These are phyloP conservation scores for Erythrolamprus reginae DNA, from an alignment of 2,113 vertebrate genomes.

Conservation along the genomic window DNA sequence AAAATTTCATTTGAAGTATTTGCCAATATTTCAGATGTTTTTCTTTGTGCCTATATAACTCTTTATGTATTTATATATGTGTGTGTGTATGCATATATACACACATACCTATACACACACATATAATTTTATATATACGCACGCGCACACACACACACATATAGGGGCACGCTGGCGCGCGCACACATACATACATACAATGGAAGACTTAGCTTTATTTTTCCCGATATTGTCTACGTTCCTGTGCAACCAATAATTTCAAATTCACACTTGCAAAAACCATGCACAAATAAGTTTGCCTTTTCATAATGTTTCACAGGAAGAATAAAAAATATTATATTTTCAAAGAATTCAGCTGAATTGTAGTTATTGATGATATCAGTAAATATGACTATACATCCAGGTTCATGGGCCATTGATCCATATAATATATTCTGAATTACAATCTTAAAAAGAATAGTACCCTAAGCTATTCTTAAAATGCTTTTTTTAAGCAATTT, in stretches of 20 bases:
- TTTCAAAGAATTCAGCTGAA: conserved; percentile 69
- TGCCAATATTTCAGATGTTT: conserved; percentile 52
- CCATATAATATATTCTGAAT: conserved; percentile 78
- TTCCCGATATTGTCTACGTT: conserved; percentile 60
- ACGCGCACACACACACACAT: conserved; percentile 54
- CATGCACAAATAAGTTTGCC: conserved; percentile 64
- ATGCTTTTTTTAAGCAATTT: conserved; percentile 75
- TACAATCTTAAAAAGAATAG: conserved; percentile 78
- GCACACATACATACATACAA: conserved; percentile 73
- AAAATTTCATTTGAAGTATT: conserved; percentile 68
- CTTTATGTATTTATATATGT: not conserved
- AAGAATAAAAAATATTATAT: conserved; percentile 73
- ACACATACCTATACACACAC: conserved; percentile 54
- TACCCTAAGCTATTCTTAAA: conserved; percentile 72
- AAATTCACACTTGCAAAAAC: conserved; percentile 66
- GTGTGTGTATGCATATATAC: conserved; percentile 34
- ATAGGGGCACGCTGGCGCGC: conserved; percentile 57
- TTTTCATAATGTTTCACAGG: conserved; percentile 71
- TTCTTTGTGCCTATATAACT: conserved; percentile 30
- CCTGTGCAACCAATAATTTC: conserved; percentile 68
- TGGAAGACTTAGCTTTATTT: conserved; percentile 78
- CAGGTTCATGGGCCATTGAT: conserved; percentile 73
- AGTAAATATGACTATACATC: conserved; percentile 77
- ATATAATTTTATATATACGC: conserved; percentile 53
- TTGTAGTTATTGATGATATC: conserved; percentile 73